Evolutionary conservation across 2,113 vertebrate species (phyloP).

Genomic region (Rallus limicola): DNA sequence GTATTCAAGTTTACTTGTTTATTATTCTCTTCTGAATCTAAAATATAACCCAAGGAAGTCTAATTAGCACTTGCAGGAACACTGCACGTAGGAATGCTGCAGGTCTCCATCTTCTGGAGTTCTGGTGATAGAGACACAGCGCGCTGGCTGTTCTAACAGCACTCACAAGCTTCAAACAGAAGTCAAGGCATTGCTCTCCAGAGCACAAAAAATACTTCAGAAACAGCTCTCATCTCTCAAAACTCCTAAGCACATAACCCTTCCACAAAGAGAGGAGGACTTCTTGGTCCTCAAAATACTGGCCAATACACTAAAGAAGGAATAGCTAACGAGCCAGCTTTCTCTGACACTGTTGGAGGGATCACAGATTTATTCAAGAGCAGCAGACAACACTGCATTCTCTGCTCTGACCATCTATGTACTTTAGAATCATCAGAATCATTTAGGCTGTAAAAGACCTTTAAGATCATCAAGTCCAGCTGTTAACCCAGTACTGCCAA

Average conservation of each 20-base stretch:
- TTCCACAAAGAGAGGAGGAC: not conserved
- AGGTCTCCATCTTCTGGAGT: not conserved
- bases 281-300: not conserved
- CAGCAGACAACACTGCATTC: not conserved
- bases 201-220: not conserved
- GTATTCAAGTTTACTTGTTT: not conserved
- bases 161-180: not conserved
- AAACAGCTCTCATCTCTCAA: not conserved
- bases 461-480: too few relatives aligned
- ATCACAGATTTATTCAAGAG: not conserved
- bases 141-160: not conserved
- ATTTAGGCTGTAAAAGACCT: too few relatives aligned
- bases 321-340: not conserved
- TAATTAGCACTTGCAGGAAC: not conserved
- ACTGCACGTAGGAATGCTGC: not conserved
- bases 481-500: too few relatives aligned
- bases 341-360: not conserved
- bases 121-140: not conserved
- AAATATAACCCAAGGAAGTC: not conserved
- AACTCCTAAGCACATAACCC: not conserved
- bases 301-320: not conserved
- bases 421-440: not conserved
- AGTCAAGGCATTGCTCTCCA: not conserved
- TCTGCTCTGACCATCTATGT: not conserved
- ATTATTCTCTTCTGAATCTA: not conserved